A percentile compares a stretch with the other conserved stretches of the same genome.
Evolutionary conservation across 2,888 invertebrate genomes (phyloP).

Genomic region (Taphrorychus bicolor): DNA sequence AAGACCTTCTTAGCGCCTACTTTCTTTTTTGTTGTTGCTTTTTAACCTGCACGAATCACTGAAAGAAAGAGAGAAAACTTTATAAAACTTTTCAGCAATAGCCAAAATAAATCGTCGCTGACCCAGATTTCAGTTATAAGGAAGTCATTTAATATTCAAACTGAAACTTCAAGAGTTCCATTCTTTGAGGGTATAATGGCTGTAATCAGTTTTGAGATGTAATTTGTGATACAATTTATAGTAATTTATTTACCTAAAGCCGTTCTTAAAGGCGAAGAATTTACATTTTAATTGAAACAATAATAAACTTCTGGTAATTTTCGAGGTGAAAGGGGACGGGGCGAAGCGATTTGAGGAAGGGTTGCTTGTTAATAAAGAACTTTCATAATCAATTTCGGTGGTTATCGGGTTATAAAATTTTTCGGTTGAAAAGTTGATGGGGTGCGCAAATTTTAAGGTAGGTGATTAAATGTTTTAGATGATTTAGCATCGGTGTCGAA

Average conservation of each 20-base stretch:
- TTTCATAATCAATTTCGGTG: neutral
- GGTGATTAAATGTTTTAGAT: neutral
- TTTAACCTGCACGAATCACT: too few relatives aligned
- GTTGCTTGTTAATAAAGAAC: neutral
- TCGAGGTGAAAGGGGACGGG: neutral
- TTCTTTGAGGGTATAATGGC: neutral
- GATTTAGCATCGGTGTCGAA: neutral
- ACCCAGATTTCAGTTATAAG: too few relatives aligned
- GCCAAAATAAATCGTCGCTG: too few relatives aligned
- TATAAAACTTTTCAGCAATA: too few relatives aligned
- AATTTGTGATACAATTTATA: constrained; percentile 2
- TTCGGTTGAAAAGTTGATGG: neutral
- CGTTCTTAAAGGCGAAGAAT: neutral
- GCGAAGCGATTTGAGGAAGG: neutral
- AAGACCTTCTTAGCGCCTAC: too few relatives aligned
- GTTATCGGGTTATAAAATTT: neutral
- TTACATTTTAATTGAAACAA: constrained; percentile 2
- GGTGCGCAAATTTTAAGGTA: neutral
- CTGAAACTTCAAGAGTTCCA: neutral
- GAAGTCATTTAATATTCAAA: constrained; percentile 8
- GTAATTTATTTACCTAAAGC: neutral
- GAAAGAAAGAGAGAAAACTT: too few relatives aligned
- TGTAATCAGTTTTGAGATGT: constrained; percentile 3
- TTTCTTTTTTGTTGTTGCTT: too few relatives aligned
- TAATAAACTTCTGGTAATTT: neutral